These are phyloP conservation scores for Thalassarche chlororhynchos DNA, from an alignment of 2,113 vertebrate genomes.

Conservation along the genomic window DNA sequence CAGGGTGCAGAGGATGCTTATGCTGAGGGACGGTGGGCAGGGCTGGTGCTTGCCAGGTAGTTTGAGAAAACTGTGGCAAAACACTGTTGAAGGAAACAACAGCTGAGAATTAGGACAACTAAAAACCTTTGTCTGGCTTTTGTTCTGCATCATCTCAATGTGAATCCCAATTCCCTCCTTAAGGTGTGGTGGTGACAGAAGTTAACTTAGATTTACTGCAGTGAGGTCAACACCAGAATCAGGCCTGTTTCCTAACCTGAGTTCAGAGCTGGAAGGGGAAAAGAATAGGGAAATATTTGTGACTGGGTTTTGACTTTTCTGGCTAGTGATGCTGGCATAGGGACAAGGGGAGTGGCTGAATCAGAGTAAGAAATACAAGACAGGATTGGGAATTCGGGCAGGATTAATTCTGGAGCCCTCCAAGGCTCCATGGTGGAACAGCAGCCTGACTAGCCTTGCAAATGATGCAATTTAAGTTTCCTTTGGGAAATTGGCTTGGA, in stretches of 20 bases:
- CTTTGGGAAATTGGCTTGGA: not conserved
- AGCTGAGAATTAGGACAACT: not conserved
- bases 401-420: not conserved
- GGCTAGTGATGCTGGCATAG: not conserved
- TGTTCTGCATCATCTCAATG: not conserved
- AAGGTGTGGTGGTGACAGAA: not conserved
- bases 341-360: not conserved
- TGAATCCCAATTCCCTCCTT: not conserved
- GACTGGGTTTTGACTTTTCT: not conserved
- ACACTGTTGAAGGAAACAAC: not conserved
- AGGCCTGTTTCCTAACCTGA: not conserved
- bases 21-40: not conserved
- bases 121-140: not conserved
- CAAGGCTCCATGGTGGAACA: not conserved
- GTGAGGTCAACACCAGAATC: not conserved
- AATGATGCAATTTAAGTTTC: not conserved
- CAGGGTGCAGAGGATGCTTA: not conserved
- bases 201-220: not conserved
- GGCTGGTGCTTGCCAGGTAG: not conserved
- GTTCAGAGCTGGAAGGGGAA: not conserved
- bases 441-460: not conserved
- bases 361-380: not conserved
- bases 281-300: not conserved
- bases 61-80: not conserved
- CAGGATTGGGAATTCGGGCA: not conserved